These are phyloP conservation scores for Trialeurodes vaporariorum DNA, from an alignment of 1,140 invertebrate genomes.

Conservation along the genomic window DNA sequence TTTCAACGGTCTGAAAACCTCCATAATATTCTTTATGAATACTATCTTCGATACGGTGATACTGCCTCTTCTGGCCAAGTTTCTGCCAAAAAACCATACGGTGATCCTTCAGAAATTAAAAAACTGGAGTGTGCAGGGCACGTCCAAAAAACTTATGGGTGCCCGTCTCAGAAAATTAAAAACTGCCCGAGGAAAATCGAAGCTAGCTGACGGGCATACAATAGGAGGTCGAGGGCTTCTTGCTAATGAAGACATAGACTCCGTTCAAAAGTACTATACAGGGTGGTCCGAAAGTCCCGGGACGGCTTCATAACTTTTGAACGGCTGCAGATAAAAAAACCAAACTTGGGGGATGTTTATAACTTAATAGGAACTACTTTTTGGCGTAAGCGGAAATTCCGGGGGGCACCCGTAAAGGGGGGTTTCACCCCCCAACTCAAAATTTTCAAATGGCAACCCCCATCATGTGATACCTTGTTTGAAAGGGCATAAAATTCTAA, in stretches of 20 bases:
- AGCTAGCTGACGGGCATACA: constrained; percentile 12
- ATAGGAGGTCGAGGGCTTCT: neutral
- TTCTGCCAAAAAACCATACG: constrained; percentile 14
- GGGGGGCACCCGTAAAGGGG: too few relatives aligned
- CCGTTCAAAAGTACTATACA: constrained; percentile 17
- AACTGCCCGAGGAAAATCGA: neutral
- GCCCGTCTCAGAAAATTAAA: constrained; percentile 9
- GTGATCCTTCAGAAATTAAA: neutral
- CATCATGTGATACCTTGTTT: too few relatives aligned
- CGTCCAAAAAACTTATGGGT: constrained; percentile 17
- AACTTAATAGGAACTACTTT: too few relatives aligned
- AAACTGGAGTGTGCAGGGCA: constrained; percentile 20
- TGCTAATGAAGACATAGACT: constrained; percentile 9
- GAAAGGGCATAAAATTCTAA: too few relatives aligned
- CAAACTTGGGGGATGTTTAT: too few relatives aligned
- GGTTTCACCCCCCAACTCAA: too few relatives aligned
- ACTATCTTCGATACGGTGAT: constrained; percentile 24
- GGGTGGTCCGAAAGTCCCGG: too few relatives aligned
- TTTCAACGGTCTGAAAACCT: constrained; percentile 19
- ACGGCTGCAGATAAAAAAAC: too few relatives aligned
- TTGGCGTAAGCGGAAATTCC: too few relatives aligned
- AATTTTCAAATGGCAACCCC: too few relatives aligned
- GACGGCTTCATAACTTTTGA: too few relatives aligned
- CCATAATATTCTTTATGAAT: constrained; percentile 19
- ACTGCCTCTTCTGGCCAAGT: constrained; percentile 16